A percentile compares a stretch with the other conserved stretches of the same genome.
These are phyloP conservation scores for Chrysolophus pictus DNA, from an alignment of 2,797 vertebrate species.

Conservation along the genomic window DNA sequence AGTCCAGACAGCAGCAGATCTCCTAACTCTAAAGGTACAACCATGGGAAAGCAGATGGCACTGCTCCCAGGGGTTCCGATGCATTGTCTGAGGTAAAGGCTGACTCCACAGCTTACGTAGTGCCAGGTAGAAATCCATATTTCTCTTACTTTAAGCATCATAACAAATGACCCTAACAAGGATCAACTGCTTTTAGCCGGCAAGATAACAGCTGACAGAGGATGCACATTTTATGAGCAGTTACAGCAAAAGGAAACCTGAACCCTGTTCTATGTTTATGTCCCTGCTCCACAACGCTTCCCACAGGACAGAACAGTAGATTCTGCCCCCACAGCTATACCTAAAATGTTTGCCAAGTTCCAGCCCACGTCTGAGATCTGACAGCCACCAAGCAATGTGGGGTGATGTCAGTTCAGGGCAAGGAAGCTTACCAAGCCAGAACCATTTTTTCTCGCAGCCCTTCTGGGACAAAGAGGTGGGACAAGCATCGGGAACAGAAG, in stretches of 20 bases:
- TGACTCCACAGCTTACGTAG: not conserved
- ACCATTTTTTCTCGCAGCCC: slow-evolving; percentile 17
- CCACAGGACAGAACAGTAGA: not conserved
- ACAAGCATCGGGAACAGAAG: not conserved
- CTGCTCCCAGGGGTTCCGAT: too few relatives aligned
- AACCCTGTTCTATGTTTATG: not conserved
- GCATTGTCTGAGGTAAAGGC: too few relatives aligned
- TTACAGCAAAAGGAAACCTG: not conserved
- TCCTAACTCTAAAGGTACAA: not conserved
- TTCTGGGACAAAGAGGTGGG: not conserved
- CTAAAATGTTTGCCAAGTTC: slow-evolving; percentile 39
- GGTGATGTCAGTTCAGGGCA: not conserved
- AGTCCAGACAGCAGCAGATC: not conserved
- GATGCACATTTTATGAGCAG: not conserved
- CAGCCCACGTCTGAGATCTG: slow-evolving; percentile 52
- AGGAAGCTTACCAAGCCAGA: slow-evolving; percentile 19
- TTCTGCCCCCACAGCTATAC: not conserved
- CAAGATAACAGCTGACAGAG: not conserved
- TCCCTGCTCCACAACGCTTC: not conserved
- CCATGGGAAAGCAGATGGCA: not conserved
- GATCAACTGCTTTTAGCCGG: too few relatives aligned
- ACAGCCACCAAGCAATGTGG: slow-evolving; percentile 27
- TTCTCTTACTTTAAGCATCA: not conserved
- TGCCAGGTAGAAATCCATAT: not conserved
- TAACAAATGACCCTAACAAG: not conserved